Percentiles rank a stretch among this genome's conserved stretches.
These are phyloP conservation scores for Oreamnos americanus DNA, from an alignment of 2,113 vertebrate species.

Conservation along the genomic window DNA sequence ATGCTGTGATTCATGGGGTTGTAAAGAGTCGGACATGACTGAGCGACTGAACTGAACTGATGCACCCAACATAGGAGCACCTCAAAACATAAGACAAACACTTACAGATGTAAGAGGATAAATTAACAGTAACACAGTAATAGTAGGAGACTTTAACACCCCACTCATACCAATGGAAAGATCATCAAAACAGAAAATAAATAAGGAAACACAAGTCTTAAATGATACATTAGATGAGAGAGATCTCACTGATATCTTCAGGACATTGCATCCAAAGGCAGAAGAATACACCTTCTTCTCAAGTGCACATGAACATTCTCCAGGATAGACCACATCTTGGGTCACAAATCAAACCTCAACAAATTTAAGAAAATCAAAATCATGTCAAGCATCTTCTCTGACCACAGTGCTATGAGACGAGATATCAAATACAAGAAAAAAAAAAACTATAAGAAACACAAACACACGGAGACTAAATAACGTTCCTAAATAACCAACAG, in stretches of 20 bases:
- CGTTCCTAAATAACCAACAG: neutral
- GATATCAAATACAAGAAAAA: neutral
- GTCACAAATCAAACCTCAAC: neutral
- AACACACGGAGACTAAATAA: neutral
- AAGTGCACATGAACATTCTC: neutral
- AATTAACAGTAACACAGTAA: neutral
- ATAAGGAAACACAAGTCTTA: neutral
- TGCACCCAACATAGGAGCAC: neutral
- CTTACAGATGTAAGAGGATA: neutral
- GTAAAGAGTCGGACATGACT: fast-evolving
- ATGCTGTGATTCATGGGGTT: too few relatives aligned
- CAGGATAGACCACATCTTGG: neutral
- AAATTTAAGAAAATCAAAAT: neutral
- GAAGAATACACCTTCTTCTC: neutral
- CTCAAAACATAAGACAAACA: neutral
- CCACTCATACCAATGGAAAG: neutral
- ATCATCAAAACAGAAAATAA: neutral
- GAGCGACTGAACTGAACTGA: neutral
- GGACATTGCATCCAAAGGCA: neutral
- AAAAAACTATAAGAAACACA: neutral
- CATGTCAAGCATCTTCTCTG: neutral
- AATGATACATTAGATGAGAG: neutral
- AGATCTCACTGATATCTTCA: neutral
- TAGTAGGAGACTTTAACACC: neutral
- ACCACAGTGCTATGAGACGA: neutral